A percentile compares a stretch with the other conserved stretches of the same genome.
Evolutionary conservation across 2,797 vertebrate genomes (phyloP).

Genomic region (Sebastes wilsoni): DNA sequence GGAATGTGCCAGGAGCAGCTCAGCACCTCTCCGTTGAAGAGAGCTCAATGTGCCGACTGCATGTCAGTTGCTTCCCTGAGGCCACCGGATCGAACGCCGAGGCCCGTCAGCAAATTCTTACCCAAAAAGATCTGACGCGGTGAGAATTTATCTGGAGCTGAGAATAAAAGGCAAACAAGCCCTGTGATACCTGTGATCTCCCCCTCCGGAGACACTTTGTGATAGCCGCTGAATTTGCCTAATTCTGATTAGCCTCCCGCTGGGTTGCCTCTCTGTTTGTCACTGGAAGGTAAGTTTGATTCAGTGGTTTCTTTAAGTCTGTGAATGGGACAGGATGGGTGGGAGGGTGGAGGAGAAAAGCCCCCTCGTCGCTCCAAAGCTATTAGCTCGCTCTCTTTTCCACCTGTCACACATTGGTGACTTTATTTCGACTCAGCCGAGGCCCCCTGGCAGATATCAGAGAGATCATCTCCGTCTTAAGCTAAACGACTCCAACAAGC

Average conservation of each 20-base stretch:
- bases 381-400: conserved; percentile 73
- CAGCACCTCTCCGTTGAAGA: not conserved
- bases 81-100: conserved; percentile 2
- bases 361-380: conserved; percentile 42
- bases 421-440: conserved; percentile 71
- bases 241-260: conserved; percentile 49
- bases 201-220: not conserved
- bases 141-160: not conserved
- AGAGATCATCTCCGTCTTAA: conserved; percentile 71
- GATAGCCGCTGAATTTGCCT: conserved; percentile 46
- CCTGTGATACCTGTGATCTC: conserved; percentile 16
- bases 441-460: conserved; percentile 66
- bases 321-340: conserved; percentile 8
- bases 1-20: conserved; percentile 35
- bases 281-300: conserved; percentile 22
- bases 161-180: not conserved
- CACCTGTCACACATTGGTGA: conserved; percentile 80
- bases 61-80: conserved; percentile 24
- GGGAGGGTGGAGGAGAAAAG: not conserved
- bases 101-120: conserved; percentile 23
- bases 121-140: not conserved
- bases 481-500: conserved; percentile 86
- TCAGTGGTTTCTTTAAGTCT: conserved; percentile 36
- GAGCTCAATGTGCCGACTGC: conserved; percentile 27
- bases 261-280: conserved; percentile 19